phyloP scores from a whole-genome alignment of 37 sponge, comb jelly and placozoan species.

The Axinella damicornis region DNA sequence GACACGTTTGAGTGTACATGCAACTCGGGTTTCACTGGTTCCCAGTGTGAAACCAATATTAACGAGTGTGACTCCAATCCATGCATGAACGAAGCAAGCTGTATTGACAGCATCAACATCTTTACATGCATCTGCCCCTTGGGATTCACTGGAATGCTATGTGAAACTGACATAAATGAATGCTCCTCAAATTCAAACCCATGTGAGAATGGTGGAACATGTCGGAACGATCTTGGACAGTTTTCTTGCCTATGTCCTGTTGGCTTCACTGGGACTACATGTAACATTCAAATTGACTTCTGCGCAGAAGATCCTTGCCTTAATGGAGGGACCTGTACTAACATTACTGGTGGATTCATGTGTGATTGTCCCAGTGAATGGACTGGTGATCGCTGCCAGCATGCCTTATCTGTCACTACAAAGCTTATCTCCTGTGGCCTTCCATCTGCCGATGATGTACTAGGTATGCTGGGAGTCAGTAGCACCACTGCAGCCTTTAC shows the following conservation, averaged over 20 bases:
- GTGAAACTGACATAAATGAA: slow-evolving; percentile 24
- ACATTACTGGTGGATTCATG: background rate
- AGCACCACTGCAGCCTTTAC: slow-evolving; percentile 2
- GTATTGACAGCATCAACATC: slow-evolving; percentile 17
- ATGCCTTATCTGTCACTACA: slow-evolving; percentile 9
- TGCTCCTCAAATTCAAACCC: slow-evolving; percentile 3
- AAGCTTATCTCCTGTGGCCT: slow-evolving; percentile 46
- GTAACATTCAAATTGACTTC: slow-evolving; percentile 32
- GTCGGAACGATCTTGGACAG: background rate
- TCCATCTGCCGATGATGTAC: slow-evolving; percentile 15
- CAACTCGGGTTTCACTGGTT: slow-evolving; percentile 41
- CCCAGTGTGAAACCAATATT: slow-evolving; percentile 10
- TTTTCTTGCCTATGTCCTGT: slow-evolving; percentile 33
- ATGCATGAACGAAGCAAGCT: slow-evolving; percentile 28
- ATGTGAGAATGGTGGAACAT: slow-evolving; percentile 47
- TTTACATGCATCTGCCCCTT: slow-evolving; percentile 41
- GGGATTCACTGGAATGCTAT: slow-evolving; percentile 35
- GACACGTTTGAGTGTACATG: slow-evolving; percentile 28
- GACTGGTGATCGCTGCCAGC: slow-evolving; percentile 46
- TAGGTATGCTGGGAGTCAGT: background rate
- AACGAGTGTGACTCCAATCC: slow-evolving; percentile 33
- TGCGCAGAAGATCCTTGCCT: slow-evolving; percentile 24
- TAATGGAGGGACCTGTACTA: slow-evolving; percentile 50
- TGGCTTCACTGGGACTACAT: slow-evolving; percentile 37
- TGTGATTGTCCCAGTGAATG: slow-evolving; percentile 50